Evolutionary conservation across 2,888 invertebrate species (phyloP).

Genomic region (Agriopis marginaria): DNA sequence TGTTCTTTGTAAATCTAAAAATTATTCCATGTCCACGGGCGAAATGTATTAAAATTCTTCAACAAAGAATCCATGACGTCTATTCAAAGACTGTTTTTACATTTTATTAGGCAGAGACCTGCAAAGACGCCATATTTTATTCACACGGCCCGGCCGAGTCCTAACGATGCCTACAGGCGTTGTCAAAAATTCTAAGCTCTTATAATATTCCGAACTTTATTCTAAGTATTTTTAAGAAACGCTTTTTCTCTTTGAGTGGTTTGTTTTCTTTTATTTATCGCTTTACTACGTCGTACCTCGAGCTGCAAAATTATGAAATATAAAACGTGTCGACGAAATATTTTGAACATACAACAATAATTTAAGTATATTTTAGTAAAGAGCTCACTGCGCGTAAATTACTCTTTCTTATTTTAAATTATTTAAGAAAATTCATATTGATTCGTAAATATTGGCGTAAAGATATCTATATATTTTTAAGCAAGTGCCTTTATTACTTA

Average conservation of each 20-base stretch:
- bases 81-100: slow-evolving; percentile 16
- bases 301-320: background rate
- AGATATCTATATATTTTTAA: too few relatives aligned
- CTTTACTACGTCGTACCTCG: slow-evolving; percentile 11
- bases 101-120: slow-evolving; percentile 8
- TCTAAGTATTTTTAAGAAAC: slow-evolving; percentile 11
- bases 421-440: too few relatives aligned
- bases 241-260: slow-evolving; percentile 11
- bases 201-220: slow-evolving; percentile 31
- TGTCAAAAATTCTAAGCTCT: slow-evolving; percentile 33
- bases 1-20: background rate
- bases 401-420: too few relatives aligned
- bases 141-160: slow-evolving; percentile 8
- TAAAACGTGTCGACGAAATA: background rate
- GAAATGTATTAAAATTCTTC: background rate
- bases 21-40: background rate
- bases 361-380: too few relatives aligned
- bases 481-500: too few relatives aligned
- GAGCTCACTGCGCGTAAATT: too few relatives aligned
- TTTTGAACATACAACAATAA: background rate
- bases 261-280: slow-evolving; percentile 24
- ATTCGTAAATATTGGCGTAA: too few relatives aligned
- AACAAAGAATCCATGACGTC: slow-evolving; percentile 9
- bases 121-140: slow-evolving; percentile 31
- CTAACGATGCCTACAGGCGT: slow-evolving; percentile 44